phyloP scores from a whole-genome alignment of 2,888 invertebrate genomes.

The Cryptophagus acutangulus region DNA sequence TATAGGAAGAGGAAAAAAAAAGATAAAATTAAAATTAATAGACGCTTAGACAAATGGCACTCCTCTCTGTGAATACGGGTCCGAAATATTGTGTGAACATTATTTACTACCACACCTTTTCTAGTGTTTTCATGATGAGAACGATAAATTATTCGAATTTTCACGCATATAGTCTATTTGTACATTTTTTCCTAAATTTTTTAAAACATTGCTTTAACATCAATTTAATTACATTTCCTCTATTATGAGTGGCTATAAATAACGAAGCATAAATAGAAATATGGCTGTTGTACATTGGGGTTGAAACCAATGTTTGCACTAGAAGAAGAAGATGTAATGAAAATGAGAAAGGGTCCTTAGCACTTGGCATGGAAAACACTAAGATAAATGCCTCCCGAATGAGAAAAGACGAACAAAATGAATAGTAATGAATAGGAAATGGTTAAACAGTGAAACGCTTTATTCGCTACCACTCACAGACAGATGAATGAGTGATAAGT shows the following conservation, averaged over 20 bases:
- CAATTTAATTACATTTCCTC: not conserved
- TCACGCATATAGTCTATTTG: no score
- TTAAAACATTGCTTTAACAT: not conserved
- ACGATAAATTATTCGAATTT: conserved; percentile 46
- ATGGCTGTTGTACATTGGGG: no score
- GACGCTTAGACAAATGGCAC: conserved; percentile 45
- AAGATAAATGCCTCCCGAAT: conserved; percentile 44
- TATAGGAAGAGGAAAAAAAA: conserved; percentile 33
- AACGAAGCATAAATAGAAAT: no score
- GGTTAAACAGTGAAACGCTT: conserved; percentile 46
- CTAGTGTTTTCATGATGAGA: conserved; percentile 44
- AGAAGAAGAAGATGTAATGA: conserved; percentile 6
- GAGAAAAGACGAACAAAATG: conserved; percentile 46
- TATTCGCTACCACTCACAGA: conserved; percentile 39
- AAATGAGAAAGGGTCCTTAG: conserved; percentile 4
- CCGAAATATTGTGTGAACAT: conserved; percentile 47
- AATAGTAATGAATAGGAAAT: conserved; percentile 48
- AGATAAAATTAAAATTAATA: conserved; percentile 46
- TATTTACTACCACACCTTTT: conserved; percentile 47
- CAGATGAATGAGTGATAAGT: conserved; percentile 48
- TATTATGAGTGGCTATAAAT: no score
- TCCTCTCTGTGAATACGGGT: conserved; percentile 41
- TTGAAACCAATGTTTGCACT: not conserved
- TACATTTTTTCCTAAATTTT: no score
- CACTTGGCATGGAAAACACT: conserved; percentile 38